Evolutionary conservation across 2,113 vertebrate species (phyloP), one percentile per base, ranked within the genome.

Genomic region (Lipotes vexillifer): DNA sequence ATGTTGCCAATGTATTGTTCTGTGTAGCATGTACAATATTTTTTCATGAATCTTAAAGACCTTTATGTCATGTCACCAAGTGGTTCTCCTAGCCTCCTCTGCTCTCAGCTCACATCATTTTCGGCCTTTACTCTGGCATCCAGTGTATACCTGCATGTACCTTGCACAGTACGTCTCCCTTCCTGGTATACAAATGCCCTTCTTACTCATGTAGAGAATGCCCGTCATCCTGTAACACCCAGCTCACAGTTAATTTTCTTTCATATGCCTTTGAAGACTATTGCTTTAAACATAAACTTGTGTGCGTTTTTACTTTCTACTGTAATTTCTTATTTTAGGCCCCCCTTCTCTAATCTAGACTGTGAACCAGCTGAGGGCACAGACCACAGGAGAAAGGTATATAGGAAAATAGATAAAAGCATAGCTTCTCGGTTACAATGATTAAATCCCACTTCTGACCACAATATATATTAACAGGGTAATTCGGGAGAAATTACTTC

Each of bases 101-200:
- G 27, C 33, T 69, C 1, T 86, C 68, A 38, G 3, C n/a, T 72
- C 11, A 66, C 14, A 36, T 25, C 18, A 21, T 49, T 81, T 80
- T 29, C 46, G 2, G 13, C 15, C 55, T 72, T 72, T 72, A 55
- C 11, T 38, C 29, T 38, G 44, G 3, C 46, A 80, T 21, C 20
- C 18, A 31, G 20, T 8, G 38, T 9, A 12, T 25, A 38, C 10
- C 1, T 57, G 8, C 10, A 6, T 17, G 17, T 21, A 8, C 5
- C 33, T 69, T 93, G 12, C 33, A 14, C 25, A 41, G 8, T 13
- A 8, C 61, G 7, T 77, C 31, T 85, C 41, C 6, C 9, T 6
- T 65, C 10, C 18, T 38, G 44, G 21, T 27, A 21, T n/a, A 36
- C 5, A 49, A 57, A 36, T 20, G 25, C 13, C 46, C 5, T 12